Conservation (phyloP, 2,113 vertebrate species). For the Neogale vison region DNA sequence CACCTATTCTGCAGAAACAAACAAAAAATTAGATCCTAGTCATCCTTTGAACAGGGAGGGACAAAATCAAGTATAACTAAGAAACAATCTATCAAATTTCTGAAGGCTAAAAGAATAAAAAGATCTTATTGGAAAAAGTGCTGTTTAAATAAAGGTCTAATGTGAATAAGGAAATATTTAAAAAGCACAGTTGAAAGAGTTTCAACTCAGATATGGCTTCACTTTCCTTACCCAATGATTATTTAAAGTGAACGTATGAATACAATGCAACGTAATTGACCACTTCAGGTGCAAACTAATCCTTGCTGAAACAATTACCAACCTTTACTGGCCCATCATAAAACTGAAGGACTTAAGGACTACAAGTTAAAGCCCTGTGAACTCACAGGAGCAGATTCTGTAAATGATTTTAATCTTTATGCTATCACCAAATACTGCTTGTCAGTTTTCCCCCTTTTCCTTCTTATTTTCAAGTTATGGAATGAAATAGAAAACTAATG, state of each 20-base stretch:
- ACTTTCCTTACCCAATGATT: background rate
- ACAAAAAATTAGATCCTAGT: background rate
- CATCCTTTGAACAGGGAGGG: background rate
- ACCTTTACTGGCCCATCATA: background rate
- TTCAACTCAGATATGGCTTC: background rate
- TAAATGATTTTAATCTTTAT: background rate
- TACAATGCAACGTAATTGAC: background rate
- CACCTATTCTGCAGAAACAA: background rate
- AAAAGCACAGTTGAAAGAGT: background rate
- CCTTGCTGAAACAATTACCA: background rate
- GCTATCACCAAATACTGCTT: background rate
- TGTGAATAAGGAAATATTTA: background rate
- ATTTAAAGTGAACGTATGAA: background rate
- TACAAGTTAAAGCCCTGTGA: background rate
- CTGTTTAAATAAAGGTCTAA: background rate
- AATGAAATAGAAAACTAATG: background rate
- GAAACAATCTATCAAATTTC: background rate
- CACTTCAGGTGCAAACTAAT: background rate
- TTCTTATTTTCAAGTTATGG: background rate
- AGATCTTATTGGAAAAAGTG: background rate
- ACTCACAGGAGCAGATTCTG: background rate
- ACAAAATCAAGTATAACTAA: background rate
- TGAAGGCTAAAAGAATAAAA: background rate
- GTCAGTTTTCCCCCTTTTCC: background rate
- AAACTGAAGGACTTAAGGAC: background rate